A percentile compares a stretch with the other conserved stretches of the same genome.
Conservation (phyloP, 2,113 vertebrate species). For the Misgurnus anguillicaudatus region DNA sequence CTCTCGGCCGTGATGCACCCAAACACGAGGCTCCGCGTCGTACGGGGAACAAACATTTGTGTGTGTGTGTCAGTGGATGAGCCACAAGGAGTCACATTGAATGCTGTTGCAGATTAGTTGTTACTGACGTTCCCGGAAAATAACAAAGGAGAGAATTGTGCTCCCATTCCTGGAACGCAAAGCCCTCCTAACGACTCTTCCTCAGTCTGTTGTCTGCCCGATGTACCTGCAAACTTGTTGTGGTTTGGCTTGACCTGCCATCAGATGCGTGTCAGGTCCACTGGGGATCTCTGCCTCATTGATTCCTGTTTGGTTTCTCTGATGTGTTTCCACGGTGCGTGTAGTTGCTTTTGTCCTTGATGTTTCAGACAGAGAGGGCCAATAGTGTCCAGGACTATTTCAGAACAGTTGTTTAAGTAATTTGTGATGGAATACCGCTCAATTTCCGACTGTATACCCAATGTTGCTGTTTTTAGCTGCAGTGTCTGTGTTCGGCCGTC, state of each 20-base stretch:
- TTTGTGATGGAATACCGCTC: not conserved
- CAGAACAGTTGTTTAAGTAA: not conserved
- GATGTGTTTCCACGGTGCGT: not conserved
- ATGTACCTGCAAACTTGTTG: not conserved
- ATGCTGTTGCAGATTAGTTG: slow-evolving; percentile 15
- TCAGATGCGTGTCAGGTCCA: not conserved
- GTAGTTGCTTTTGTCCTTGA: not conserved
- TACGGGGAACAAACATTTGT: not conserved
- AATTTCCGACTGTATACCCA: not conserved
- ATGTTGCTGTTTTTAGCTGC: slow-evolving; percentile 36
- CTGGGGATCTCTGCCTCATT: not conserved
- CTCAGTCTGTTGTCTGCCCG: not conserved
- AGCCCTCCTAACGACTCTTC: not conserved
- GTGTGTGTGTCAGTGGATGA: slow-evolving; percentile 29
- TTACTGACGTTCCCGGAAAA: not conserved
- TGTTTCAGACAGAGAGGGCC: slow-evolving; percentile 1
- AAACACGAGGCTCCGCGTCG: slow-evolving; percentile 34
- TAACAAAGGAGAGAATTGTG: slow-evolving; percentile 46
- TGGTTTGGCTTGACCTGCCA: not conserved
- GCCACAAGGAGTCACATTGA: slow-evolving; percentile 40
- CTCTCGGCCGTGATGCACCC: slow-evolving; percentile 19
- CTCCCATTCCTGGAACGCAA: not conserved
- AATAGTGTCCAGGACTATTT: not conserved
- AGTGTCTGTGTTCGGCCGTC: slow-evolving; percentile 21
- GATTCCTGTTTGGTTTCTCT: slow-evolving; percentile 16